phyloP scores from a whole-genome alignment of 2,888 invertebrate species.

The Ditula angustiorana region DNA sequence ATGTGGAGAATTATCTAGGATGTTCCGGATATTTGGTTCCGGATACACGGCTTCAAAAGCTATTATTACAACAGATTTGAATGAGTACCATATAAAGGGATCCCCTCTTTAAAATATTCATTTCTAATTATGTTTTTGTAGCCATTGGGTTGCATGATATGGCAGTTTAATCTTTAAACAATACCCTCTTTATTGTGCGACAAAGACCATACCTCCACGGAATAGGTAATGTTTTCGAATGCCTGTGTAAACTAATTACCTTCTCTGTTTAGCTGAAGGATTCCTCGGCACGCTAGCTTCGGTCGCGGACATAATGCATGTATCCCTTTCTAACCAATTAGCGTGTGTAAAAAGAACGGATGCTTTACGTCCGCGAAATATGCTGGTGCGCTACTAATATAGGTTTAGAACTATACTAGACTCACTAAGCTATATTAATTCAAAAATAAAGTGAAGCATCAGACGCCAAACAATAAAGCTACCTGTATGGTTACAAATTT shows the following conservation, averaged over 20 bases:
- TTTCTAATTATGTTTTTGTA: constrained; percentile 7
- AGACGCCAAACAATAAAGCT: neutral
- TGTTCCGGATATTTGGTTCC: constrained; percentile 22
- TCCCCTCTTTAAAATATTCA: constrained; percentile 2
- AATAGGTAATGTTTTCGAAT: neutral
- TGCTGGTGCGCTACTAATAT: too few species aligned
- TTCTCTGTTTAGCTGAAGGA: neutral
- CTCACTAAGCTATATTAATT: too few species aligned
- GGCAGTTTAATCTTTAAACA: constrained; percentile 5
- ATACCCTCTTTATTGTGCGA: neutral
- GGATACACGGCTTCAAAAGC: constrained; percentile 13
- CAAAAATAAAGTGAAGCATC: neutral
- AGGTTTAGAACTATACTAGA: too few species aligned
- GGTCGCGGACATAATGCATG: too few species aligned
- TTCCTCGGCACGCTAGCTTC: too few species aligned
- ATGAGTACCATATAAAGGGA: neutral
- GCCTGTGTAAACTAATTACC: neutral
- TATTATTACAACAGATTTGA: constrained; percentile 6
- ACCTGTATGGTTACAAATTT: neutral
- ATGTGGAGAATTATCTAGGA: constrained; percentile 23
- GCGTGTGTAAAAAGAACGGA: too few species aligned
- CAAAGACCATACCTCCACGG: neutral
- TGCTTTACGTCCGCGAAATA: too few species aligned
- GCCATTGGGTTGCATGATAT: neutral
- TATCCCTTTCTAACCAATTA: too few species aligned